These are phyloP conservation scores for Enteromius anoplus DNA, from an alignment of 2,797 vertebrate species.

Conservation along the genomic window DNA sequence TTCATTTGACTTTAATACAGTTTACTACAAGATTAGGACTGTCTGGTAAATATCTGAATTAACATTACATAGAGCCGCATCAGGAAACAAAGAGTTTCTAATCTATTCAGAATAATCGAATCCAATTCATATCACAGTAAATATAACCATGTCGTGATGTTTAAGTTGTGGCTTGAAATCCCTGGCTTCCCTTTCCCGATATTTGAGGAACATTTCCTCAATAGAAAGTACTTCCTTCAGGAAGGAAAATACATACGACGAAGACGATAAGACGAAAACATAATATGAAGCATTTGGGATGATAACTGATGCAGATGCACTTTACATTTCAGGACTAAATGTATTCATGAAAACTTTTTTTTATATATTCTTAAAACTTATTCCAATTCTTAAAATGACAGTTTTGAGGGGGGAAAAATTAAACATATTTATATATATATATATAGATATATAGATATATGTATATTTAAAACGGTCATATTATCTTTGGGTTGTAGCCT, in stretches of 20 bases:
- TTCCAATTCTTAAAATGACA: too few species aligned
- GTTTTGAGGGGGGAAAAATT: too few species aligned
- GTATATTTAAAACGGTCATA: background rate
- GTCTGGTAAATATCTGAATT: background rate
- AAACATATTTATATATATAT: too few species aligned
- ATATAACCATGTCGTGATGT: background rate
- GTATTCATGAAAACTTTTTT: background rate
- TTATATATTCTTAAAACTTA: background rate
- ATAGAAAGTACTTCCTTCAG: constrained; percentile 42
- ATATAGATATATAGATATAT: too few species aligned
- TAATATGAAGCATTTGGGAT: background rate
- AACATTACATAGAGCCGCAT: background rate
- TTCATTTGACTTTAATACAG: background rate
- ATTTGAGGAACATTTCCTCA: constrained; percentile 37
- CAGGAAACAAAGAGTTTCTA: background rate
- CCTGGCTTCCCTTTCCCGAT: constrained; percentile 15
- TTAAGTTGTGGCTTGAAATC: constrained; percentile 30
- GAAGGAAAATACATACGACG: constrained; percentile 37
- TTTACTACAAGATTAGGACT: background rate
- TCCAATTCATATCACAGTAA: background rate
- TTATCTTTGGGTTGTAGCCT: background rate
- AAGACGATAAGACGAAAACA: background rate
- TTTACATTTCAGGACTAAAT: background rate
- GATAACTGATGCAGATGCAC: background rate
- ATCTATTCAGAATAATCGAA: background rate